A percentile compares a stretch with the other conserved stretches of the same genome.
Conservation (phyloP, 1,140 invertebrate genomes). For the Stegodyphus dumicola region DNA sequence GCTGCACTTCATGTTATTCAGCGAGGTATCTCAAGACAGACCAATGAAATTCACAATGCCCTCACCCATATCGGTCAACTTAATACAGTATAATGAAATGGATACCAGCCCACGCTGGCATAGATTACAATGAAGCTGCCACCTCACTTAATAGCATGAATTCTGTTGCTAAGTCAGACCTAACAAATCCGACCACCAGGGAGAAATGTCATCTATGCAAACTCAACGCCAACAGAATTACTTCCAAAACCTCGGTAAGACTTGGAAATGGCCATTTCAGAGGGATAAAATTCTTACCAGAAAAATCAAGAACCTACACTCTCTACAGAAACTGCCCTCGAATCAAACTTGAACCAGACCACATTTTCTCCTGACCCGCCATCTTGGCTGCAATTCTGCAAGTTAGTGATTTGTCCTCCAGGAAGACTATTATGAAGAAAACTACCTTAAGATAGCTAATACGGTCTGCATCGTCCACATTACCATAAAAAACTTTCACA, state of each 20-base stretch:
- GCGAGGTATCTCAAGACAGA: neutral
- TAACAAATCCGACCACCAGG: neutral
- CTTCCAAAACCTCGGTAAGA: constrained; percentile 1
- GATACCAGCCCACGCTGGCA: neutral
- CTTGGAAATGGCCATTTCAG: neutral
- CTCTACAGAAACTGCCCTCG: constrained; percentile 2
- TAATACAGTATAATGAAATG: neutral
- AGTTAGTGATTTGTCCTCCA: neutral
- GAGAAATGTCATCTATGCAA: neutral
- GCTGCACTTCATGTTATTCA: neutral
- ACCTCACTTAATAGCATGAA: neutral
- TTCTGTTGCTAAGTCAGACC: neutral
- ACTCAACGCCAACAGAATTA: neutral
- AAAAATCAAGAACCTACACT: constrained; percentile 5
- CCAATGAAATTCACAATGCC: neutral
- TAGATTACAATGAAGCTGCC: neutral
- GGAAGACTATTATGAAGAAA: neutral
- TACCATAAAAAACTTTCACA: too few relatives aligned
- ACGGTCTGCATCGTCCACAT: neutral
- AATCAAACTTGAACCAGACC: neutral
- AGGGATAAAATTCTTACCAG: neutral
- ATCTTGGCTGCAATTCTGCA: neutral
- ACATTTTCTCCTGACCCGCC: neutral
- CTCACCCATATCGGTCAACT: neutral
- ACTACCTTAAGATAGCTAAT: neutral